phyloP scores from a whole-genome alignment of 2,888 invertebrate species.

The Hyalella azteca region DNA sequence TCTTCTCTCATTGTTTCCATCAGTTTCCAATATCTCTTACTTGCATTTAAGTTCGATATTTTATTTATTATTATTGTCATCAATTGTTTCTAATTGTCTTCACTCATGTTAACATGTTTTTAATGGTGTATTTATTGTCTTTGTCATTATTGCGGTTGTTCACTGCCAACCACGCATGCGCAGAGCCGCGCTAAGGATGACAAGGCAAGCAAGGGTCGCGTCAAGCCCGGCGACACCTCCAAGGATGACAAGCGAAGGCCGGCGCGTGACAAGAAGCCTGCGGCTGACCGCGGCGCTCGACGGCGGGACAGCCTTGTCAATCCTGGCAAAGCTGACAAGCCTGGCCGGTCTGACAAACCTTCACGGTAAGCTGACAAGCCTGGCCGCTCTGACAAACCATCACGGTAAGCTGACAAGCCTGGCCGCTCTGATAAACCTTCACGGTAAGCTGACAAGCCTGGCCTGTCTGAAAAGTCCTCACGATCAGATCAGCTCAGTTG shows the following conservation, averaged over 20 bases:
- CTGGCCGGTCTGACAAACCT: conserved; percentile 12
- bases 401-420: background rate
- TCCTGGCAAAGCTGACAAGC: no score
- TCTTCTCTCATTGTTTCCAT: no score
- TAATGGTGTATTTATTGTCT: no score
- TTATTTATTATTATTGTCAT: no score
- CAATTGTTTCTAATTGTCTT: no score
- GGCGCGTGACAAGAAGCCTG: background rate
- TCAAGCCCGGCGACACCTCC: background rate
- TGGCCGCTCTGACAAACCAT: background rate
- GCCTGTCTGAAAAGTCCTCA: background rate
- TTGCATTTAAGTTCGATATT: no score
- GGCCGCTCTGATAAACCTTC: background rate
- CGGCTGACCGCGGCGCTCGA: background rate
- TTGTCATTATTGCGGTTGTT: no score
- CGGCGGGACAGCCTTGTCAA: background rate
- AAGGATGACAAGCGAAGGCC: background rate
- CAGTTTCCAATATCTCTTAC: no score
- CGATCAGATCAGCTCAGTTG: no score
- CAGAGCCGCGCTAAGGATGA: conserved; percentile 15
- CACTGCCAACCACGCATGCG: background rate
- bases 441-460: background rate
- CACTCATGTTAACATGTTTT: no score
- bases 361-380: background rate
- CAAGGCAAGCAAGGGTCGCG: background rate